Percentiles rank a stretch among this genome's conserved stretches.
These are phyloP conservation scores for Hippopotamus amphibius DNA, from an alignment of 2,113 vertebrate species.

Conservation along the genomic window DNA sequence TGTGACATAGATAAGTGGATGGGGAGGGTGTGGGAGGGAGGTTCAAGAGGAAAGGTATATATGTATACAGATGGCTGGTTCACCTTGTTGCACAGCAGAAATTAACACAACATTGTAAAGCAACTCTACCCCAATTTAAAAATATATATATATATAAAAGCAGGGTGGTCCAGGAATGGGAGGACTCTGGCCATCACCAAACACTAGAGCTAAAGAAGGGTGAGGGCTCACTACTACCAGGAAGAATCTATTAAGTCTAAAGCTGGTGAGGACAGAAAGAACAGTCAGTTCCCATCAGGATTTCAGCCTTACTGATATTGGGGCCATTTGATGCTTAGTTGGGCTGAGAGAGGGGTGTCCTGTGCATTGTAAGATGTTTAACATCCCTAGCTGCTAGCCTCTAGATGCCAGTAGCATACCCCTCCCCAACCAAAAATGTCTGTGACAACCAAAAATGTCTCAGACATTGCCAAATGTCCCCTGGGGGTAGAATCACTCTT, in stretches of 20 bases:
- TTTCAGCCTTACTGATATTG: neutral
- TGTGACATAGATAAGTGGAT: too few species aligned
- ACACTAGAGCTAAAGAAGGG: neutral
- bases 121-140: too few species aligned
- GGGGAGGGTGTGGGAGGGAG: too few species aligned
- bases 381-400: neutral
- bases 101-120: too few species aligned
- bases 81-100: too few species aligned
- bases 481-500: neutral
- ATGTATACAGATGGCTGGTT: too few species aligned
- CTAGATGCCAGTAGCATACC: neutral
- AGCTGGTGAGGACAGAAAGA: neutral
- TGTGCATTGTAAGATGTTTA: neutral
- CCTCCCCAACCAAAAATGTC: neutral
- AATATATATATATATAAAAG: neutral
- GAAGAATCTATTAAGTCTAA: conserved; percentile 50
- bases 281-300: conserved; percentile 26
- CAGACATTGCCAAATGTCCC: neutral
- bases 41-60: too few species aligned
- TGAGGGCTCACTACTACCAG: neutral
- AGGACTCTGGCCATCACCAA: neutral
- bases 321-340: neutral
- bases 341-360: neutral
- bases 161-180: neutral
- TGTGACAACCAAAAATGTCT: neutral